phyloP scores from a whole-genome alignment of 1,140 invertebrate genomes.

The Conus ventricosus region DNA sequence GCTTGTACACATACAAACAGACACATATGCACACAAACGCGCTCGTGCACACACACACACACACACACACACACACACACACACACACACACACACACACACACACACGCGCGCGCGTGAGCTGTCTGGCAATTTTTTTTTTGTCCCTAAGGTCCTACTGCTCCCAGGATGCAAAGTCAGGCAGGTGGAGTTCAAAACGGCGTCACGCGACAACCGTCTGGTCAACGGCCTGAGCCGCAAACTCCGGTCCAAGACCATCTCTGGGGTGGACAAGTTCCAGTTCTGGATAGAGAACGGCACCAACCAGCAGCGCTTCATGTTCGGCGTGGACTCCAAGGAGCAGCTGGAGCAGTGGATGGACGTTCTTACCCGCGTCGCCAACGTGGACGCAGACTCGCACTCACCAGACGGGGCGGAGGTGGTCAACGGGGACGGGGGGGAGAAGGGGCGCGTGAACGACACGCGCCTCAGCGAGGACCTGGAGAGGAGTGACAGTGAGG shows the following conservation, averaged over 20 bases:
- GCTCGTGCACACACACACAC: no score
- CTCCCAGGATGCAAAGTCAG: constrained; percentile 61
- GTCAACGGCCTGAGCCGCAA: constrained; percentile 39
- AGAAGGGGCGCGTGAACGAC: not conserved
- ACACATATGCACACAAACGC: no score
- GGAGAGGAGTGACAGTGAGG: constrained; percentile 5
- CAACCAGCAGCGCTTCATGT: constrained; percentile 53
- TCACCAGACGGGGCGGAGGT: not conserved
- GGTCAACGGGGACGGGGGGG: not conserved
- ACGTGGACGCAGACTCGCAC: constrained; percentile 46
- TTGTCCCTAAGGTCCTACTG: constrained; percentile 37
- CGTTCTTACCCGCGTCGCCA: constrained; percentile 52
- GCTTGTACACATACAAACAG: no score
- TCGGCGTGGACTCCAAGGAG: constrained; percentile 53
- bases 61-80: no score
- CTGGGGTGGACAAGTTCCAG: constrained; percentile 60
- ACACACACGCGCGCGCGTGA: no score
- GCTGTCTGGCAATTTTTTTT: no score
- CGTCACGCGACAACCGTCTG: constrained; percentile 28
- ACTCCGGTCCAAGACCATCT: constrained; percentile 50
- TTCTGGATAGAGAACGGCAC: constrained; percentile 58
- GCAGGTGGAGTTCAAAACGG: constrained; percentile 59
- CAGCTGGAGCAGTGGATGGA: constrained; percentile 57
- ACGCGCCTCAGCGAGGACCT: constrained; percentile 7
- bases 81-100: no score